These are phyloP conservation scores for Anolis sagrei DNA, from an alignment of 2,113 vertebrate species.

Conservation along the genomic window DNA sequence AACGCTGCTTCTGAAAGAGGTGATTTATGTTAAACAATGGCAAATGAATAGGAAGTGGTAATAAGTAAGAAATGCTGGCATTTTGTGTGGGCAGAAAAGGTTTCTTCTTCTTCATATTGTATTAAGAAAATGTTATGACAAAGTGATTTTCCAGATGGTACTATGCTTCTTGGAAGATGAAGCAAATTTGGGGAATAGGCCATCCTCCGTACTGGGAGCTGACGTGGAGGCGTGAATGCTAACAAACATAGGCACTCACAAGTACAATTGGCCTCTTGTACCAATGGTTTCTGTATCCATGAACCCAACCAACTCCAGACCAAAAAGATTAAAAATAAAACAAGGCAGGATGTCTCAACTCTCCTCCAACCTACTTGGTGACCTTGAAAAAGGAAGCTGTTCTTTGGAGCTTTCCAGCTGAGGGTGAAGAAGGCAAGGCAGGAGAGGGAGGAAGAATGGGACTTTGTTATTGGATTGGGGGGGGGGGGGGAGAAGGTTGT, in stretches of 20 bases:
- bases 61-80: neutral
- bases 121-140: neutral
- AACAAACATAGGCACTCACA: neutral
- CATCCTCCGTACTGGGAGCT: neutral
- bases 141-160: neutral
- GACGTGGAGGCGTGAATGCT: neutral
- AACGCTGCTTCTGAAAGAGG: neutral
- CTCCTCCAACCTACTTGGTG: too few species aligned
- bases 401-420: too few species aligned
- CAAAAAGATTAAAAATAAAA: too few species aligned
- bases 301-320: too few species aligned
- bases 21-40: neutral
- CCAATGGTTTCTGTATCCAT: too few species aligned
- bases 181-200: neutral
- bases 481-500: too few species aligned
- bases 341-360: too few species aligned
- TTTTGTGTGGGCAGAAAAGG: neutral
- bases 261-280: neutral
- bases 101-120: neutral
- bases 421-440: too few species aligned
- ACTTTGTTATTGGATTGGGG: too few species aligned
- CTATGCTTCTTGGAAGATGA: neutral
- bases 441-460: too few species aligned
- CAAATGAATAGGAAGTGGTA: neutral
- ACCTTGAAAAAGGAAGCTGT: too few species aligned